Conservation (phyloP, 2,113 vertebrate genomes). For the Ictalurus punctatus region DNA sequence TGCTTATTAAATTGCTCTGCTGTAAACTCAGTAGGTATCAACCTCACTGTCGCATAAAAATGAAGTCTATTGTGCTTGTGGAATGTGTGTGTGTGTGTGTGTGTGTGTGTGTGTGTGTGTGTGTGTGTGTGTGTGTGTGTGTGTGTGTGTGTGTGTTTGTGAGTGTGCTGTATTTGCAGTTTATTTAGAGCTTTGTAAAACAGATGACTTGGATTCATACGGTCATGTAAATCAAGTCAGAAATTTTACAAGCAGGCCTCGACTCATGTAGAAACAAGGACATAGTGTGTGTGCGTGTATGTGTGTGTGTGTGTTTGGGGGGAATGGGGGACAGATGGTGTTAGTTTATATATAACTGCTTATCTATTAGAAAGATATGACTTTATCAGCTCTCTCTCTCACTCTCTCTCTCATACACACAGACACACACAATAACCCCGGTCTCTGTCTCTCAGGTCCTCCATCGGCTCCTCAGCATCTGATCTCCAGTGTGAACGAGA, state of each 20-base stretch:
- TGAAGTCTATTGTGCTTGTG: not conserved
- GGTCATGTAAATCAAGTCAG: not conserved
- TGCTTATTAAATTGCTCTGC: slow-evolving; percentile 35
- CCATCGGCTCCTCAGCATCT: slow-evolving; percentile 90
- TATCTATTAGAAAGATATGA: slow-evolving; percentile 35
- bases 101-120: not conserved
- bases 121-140: slow-evolving; percentile 1
- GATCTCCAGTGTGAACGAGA: slow-evolving; percentile 98
- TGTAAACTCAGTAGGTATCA: slow-evolving; percentile 32
- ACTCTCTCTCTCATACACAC: slow-evolving; percentile 43
- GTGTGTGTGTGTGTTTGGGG: slow-evolving; percentile 22
- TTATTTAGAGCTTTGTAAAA: not conserved
- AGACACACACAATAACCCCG: not conserved
- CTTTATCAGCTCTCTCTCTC: slow-evolving; percentile 3
- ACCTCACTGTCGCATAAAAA: slow-evolving; percentile 1
- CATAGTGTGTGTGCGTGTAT: not conserved
- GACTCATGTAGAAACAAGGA: slow-evolving; percentile 17
- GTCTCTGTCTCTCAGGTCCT: slow-evolving; percentile 74
- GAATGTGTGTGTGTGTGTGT: slow-evolving; percentile 8
- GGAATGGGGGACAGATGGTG: not conserved
- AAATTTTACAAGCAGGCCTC: not conserved
- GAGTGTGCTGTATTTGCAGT: not conserved
- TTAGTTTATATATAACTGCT: slow-evolving; percentile 37
- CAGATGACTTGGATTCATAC: not conserved
- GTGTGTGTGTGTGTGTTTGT: not conserved